A percentile compares a stretch with the other conserved stretches of the same genome.
Conservation (phyloP, 35 echinoderm and acorn worm species). For the Lytechinus variegatus region DNA sequence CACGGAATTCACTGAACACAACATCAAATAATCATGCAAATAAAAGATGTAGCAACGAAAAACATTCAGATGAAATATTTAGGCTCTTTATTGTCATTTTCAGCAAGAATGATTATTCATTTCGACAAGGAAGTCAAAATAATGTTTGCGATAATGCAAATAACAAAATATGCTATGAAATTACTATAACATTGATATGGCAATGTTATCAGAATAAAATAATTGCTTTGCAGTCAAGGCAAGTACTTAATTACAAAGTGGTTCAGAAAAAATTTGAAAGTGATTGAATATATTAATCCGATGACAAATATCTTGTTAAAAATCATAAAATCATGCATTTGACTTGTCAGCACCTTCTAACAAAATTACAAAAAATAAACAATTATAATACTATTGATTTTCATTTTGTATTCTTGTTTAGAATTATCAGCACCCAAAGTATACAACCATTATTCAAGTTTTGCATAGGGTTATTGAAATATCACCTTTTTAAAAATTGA, state of each 20-base stretch:
- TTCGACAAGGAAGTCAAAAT: neutral
- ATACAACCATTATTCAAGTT: too few relatives aligned
- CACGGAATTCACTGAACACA: neutral
- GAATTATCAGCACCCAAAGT: neutral
- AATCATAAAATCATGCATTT: neutral
- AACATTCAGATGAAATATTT: neutral
- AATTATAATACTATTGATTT: neutral
- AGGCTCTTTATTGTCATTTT: neutral
- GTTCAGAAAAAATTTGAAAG: too few relatives aligned
- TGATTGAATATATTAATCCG: neutral
- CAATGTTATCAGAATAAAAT: neutral
- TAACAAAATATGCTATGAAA: neutral
- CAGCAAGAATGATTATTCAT: neutral
- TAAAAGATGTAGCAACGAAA: neutral
- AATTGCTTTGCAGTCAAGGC: neutral
- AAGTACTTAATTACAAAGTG: neutral
- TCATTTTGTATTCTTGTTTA: neutral
- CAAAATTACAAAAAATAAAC: neutral
- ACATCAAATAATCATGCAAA: neutral
- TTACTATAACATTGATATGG: neutral
- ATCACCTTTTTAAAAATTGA: too few relatives aligned
- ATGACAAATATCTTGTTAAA: neutral
- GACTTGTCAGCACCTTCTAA: neutral
- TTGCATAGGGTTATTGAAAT: too few relatives aligned
- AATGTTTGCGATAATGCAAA: neutral